Evolutionary conservation across 1,140 invertebrate species (phyloP).

Genomic region (Trachymyrmex cornetzi): DNA sequence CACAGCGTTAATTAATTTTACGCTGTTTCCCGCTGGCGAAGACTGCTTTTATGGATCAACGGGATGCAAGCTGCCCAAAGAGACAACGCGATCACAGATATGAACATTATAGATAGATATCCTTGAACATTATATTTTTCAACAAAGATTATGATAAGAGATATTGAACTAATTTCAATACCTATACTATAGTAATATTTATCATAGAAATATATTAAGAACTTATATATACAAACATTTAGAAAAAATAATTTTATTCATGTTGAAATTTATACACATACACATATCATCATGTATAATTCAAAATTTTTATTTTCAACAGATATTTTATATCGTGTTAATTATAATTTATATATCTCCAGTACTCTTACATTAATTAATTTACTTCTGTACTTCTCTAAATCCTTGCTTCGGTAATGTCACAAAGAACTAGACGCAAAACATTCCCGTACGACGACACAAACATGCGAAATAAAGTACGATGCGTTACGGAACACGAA

Average conservation of each 20-base stretch:
- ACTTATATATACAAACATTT: background rate
- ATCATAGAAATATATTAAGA: background rate
- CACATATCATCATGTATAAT: background rate
- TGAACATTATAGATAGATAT: conserved; percentile 8
- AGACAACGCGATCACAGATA: conserved; percentile 36
- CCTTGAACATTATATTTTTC: background rate
- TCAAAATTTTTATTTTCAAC: background rate
- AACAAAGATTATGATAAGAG: background rate
- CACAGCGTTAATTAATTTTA: conserved; percentile 52
- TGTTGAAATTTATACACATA: background rate
- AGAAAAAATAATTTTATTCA: background rate
- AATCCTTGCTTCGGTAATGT: conserved; percentile 4
- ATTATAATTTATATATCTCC: conserved; percentile 29
- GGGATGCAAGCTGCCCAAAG: conserved; percentile 20
- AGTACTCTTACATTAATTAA: conserved; percentile 35
- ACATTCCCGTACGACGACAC: conserved; percentile 9
- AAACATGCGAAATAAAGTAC: conserved; percentile 40
- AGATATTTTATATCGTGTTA: conserved; percentile 13
- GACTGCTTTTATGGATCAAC: conserved; percentile 16
- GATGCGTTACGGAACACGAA: conserved; percentile 22
- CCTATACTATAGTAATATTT: background rate
- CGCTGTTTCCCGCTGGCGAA: background rate
- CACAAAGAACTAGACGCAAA: conserved; percentile 29
- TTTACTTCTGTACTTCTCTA: conserved; percentile 17
- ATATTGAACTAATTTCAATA: background rate